A percentile compares a stretch with the other conserved stretches of the same genome.
Evolutionary conservation across 1,140 invertebrate species (phyloP).

Genomic region (Frieseomelitta varia): DNA sequence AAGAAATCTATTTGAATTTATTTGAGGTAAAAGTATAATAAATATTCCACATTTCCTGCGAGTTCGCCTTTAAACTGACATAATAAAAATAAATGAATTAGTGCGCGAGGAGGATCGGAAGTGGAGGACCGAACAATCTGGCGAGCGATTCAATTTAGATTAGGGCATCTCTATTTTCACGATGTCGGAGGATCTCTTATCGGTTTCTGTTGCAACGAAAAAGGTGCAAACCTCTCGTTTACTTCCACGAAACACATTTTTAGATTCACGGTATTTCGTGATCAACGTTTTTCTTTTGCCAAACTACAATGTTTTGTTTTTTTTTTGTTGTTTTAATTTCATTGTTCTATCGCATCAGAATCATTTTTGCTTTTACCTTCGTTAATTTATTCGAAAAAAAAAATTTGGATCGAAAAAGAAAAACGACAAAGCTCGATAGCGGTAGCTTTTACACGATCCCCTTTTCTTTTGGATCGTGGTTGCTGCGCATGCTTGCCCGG

Average conservation of each 20-base stretch:
- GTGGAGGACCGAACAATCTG: background rate
- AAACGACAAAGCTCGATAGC: constrained; percentile 30
- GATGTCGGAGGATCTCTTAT: constrained; percentile 45
- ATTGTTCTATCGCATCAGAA: background rate
- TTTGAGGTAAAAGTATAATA: background rate
- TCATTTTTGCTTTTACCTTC: background rate
- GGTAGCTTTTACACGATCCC: constrained; percentile 43
- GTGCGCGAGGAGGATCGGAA: background rate
- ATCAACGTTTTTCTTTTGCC: background rate
- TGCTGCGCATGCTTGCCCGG: constrained; percentile 25
- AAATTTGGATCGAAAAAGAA: background rate
- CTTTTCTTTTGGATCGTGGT: constrained; percentile 6
- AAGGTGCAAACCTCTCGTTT: constrained; percentile 12
- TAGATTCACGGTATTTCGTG: background rate
- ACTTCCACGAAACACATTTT: constrained; percentile 3
- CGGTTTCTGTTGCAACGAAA: constrained; percentile 32
- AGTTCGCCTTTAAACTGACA: background rate
- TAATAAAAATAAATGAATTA: constrained; percentile 42
- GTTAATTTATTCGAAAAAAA: too few relatives aligned
- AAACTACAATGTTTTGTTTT: too few relatives aligned
- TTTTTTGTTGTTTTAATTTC: too few relatives aligned
- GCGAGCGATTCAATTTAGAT: constrained; percentile 57
- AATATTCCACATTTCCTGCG: background rate
- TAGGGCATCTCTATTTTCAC: constrained; percentile 22
- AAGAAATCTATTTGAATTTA: too few relatives aligned